These are phyloP conservation scores for Drosophila quinaria DNA, from an alignment of 2,888 invertebrate species.

Conservation along the genomic window DNA sequence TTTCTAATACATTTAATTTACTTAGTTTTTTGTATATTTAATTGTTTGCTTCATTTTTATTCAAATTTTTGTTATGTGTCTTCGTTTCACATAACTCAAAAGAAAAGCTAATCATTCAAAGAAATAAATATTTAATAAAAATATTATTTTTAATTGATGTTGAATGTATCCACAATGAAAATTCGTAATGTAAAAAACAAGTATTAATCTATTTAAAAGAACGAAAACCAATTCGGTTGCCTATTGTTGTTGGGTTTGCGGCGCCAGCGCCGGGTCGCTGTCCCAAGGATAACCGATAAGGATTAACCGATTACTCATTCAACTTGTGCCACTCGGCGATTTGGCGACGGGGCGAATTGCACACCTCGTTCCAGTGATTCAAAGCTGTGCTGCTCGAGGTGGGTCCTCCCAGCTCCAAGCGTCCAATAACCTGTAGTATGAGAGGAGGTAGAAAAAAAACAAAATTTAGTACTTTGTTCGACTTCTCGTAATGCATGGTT, in stretches of 20 bases:
- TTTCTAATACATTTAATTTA: conserved; percentile 78
- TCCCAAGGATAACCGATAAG: conserved; percentile 19
- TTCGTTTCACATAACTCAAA: conserved; percentile 18
- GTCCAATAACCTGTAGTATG: conserved; percentile 93
- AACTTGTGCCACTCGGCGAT: conserved; percentile 99
- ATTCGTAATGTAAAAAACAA: conserved; percentile 1
- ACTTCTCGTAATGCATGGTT: no score
- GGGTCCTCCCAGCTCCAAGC: conserved; percentile 95
- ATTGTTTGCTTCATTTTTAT: conserved; percentile 10
- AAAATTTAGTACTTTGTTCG: not conserved
- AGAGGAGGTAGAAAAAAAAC: not conserved
- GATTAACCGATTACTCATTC: conserved; percentile 89
- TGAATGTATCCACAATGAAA: conserved; percentile 29
- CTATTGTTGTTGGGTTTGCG: conserved; percentile 29
- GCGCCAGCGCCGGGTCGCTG: conserved; percentile 64
- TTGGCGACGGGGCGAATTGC: conserved; percentile 98
- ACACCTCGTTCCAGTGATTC: conserved; percentile 99
- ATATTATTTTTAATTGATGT: not conserved
- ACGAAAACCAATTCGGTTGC: conserved; percentile 1
- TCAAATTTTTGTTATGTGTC: conserved; percentile 17
- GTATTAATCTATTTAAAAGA: conserved; percentile 5
- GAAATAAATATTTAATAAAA: not conserved
- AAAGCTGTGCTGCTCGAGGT: conserved; percentile 93
- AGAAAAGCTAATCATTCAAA: not conserved
- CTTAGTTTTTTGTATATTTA: conserved; percentile 39